Evolutionary conservation across 2,888 invertebrate species (phyloP), one percentile per base, ranked within the genome.

Genomic region (Dicyrtomina minuta): DNA sequence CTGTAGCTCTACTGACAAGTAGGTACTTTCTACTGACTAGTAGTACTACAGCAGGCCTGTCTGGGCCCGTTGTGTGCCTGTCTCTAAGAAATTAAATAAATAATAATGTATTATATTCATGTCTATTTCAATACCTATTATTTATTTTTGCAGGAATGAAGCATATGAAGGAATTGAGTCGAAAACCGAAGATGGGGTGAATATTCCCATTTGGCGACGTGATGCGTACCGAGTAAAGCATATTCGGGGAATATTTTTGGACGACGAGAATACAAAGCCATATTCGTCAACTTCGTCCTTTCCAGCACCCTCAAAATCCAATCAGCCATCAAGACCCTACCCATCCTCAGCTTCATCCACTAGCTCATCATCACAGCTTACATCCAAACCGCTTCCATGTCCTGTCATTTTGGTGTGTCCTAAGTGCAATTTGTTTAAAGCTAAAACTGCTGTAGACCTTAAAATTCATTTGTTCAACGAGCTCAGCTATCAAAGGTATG

Each of bases 391-490:
- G n/a, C 44, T 44, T 15, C 26, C 24, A 44, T 33, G 20, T 33
- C 46, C 55, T 17, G 41, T 60, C 26, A 65, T 51, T 46, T 68
- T 72, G 12, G 64, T 74, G 5, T 90, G 90, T 79, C 85, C 88
- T 0, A 80, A 87, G 61, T 90, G 90, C 76, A 83, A 82, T 24
- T 82, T 83, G 24, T 87, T 87, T 73, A 84, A 83, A 46, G 86
- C 87, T 0, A 86, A 85, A 62, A 84, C 83, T 26, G 83, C 84
- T 24, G 84, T 85, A 5, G 85, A 86, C n/a, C 87, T 90, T 83
- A 84, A 86, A 65, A 85, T 86, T 44, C 90, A 90, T 82, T 81
- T 90, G 64, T 89, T 84, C 77, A 86, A 87, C 78, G 90, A 90
- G 78, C 82, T 89, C 27, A 85, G 87, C 60, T 88, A 88, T 78